phyloP scores from a whole-genome alignment of 2,797 vertebrate genomes.

The Triplophysa yarkandensis region DNA sequence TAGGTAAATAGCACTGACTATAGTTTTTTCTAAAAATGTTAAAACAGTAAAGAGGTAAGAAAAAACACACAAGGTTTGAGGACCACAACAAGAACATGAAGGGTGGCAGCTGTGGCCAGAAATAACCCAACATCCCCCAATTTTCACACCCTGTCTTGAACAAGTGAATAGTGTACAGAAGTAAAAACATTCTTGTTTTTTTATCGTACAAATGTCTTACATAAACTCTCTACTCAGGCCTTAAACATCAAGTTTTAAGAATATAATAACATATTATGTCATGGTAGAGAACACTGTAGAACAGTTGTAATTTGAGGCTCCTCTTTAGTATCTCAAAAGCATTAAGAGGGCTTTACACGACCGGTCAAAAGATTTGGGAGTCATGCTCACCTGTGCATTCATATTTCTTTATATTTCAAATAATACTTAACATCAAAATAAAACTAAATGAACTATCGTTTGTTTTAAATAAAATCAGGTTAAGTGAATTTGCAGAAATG shows the following conservation, averaged over 20 bases:
- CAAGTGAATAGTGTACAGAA: neutral
- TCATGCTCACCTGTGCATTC: too few relatives aligned
- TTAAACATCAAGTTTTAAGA: neutral
- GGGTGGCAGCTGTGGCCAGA: slow-evolving; percentile 74
- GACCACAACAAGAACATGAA: slow-evolving; percentile 64
- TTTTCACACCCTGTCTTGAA: slow-evolving; percentile 42
- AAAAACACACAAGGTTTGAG: neutral
- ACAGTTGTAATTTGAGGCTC: too few relatives aligned
- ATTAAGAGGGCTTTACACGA: too few relatives aligned
- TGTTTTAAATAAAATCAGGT: too few relatives aligned
- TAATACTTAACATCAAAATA: too few relatives aligned
- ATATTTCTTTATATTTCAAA: too few relatives aligned
- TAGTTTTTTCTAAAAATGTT: neutral
- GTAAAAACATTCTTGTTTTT: neutral
- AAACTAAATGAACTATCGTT: too few relatives aligned
- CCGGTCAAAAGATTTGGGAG: too few relatives aligned
- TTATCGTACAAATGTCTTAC: neutral
- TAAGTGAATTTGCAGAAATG: too few relatives aligned
- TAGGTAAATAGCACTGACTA: neutral
- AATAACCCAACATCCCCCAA: slow-evolving; percentile 63
- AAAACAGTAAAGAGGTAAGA: neutral
- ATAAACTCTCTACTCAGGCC: slow-evolving; percentile 48
- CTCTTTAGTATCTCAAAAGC: too few relatives aligned
- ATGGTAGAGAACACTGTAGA: too few relatives aligned
- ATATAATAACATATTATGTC: too few relatives aligned